phyloP scores from a whole-genome alignment of 2,113 vertebrate genomes.

The Eudyptes chrysolophus region DNA sequence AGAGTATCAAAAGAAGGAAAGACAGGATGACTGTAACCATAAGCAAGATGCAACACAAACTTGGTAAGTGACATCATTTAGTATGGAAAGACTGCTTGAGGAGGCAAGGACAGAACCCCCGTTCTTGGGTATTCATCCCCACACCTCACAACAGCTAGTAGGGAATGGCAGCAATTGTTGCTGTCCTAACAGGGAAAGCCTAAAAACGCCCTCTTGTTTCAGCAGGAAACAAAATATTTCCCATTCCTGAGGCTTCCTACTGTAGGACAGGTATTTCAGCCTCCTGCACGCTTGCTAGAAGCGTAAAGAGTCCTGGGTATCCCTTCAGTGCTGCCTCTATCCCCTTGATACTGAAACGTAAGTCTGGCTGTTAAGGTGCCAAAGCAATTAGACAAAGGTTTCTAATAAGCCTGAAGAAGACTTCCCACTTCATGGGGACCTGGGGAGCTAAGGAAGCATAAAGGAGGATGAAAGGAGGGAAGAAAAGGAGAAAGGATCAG shows the following conservation, averaged over 20 bases:
- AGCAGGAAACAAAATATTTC: background rate
- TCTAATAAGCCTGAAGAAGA: background rate
- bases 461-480: background rate
- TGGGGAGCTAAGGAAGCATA: background rate
- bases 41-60: conserved; percentile 41
- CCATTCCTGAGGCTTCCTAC: background rate
- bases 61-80: background rate
- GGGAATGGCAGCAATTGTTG: background rate
- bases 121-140: background rate
- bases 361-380: background rate
- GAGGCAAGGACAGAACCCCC: background rate
- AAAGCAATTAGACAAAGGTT: background rate
- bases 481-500: background rate
- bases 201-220: background rate
- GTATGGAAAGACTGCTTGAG: background rate
- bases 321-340: background rate
- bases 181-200: background rate
- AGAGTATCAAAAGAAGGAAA: background rate
- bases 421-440: background rate
- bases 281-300: background rate
- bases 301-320: background rate
- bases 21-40: background rate
- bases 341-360: background rate
- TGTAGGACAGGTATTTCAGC: background rate
- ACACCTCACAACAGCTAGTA: background rate